Percentiles rank a stretch among this genome's conserved stretches.
Evolutionary conservation across 2,113 vertebrate species (phyloP).

Genomic region (Calidris pygmaea): DNA sequence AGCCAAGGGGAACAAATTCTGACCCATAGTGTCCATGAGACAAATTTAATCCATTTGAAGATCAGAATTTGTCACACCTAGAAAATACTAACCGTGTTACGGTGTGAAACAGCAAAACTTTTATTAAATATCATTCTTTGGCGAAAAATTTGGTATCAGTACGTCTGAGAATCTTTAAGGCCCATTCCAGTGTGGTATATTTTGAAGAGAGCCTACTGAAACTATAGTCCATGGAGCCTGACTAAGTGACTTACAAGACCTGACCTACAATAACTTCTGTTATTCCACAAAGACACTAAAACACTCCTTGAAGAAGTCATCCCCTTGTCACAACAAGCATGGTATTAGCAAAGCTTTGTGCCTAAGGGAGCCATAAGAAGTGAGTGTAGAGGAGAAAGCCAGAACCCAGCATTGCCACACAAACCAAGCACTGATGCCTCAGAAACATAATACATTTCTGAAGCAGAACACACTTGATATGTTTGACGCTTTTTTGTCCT

Average conservation of each 20-base stretch:
- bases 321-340: not conserved
- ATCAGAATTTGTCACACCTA: not conserved
- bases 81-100: not conserved
- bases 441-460: not conserved
- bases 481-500: not conserved
- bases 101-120: not conserved
- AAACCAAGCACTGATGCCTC: not conserved
- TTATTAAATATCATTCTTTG: not conserved
- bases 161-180: not conserved
- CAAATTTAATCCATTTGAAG: not conserved
- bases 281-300: not conserved
- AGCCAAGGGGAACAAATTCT: not conserved
- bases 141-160: not conserved
- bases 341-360: not conserved
- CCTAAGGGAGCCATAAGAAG: not conserved
- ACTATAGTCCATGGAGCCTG: not conserved
- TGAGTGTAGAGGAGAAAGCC: not conserved
- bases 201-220: not conserved
- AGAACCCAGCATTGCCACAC: not conserved
- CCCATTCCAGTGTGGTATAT: not conserved
- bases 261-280: not conserved
- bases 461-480: not conserved
- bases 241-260: not conserved
- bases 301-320: not conserved
- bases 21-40: not conserved